These are phyloP conservation scores for Pammene fasciana DNA, from an alignment of 2,888 invertebrate species.

Conservation along the genomic window DNA sequence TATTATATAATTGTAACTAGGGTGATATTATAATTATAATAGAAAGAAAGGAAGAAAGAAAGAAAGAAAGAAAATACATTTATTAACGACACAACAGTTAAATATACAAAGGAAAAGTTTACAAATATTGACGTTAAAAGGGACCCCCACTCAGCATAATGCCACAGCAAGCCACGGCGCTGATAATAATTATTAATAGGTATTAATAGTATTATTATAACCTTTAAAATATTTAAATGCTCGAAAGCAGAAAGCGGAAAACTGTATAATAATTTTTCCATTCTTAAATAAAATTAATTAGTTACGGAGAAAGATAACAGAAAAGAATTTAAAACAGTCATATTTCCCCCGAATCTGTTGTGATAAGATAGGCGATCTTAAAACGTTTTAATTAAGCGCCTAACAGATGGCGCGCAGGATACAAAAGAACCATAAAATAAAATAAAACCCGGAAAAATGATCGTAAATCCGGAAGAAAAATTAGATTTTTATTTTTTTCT, in stretches of 20 bases:
- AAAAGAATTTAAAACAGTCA: conserved; percentile 35
- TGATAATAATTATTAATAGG: no score
- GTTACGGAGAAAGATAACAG: conserved; percentile 29
- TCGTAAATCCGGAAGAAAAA: conserved; percentile 63
- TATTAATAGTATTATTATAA: no score
- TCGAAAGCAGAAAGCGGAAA: not conserved
- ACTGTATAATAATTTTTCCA: conserved; percentile 5
- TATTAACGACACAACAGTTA: no score
- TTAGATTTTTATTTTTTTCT: conserved; percentile 66
- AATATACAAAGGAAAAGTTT: no score
- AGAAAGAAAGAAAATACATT: no score
- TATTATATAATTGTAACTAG: no score
- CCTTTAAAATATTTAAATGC: no score
- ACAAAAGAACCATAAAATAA: conserved; percentile 48
- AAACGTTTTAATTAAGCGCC: conserved; percentile 66
- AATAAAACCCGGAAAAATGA: conserved; percentile 46
- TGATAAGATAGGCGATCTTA: conserved; percentile 51
- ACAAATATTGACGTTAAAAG: no score
- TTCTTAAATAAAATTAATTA: conserved; percentile 27
- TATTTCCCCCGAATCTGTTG: conserved; percentile 30
- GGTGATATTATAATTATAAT: no score
- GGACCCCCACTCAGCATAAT: no score
- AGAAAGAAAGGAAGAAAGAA: no score
- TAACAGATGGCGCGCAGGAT: conserved; percentile 45
- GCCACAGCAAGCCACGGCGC: no score